Evolutionary conservation across 2,113 vertebrate species (phyloP), one percentile per base, ranked within the genome.

Genomic region (Petromus typicus): DNA sequence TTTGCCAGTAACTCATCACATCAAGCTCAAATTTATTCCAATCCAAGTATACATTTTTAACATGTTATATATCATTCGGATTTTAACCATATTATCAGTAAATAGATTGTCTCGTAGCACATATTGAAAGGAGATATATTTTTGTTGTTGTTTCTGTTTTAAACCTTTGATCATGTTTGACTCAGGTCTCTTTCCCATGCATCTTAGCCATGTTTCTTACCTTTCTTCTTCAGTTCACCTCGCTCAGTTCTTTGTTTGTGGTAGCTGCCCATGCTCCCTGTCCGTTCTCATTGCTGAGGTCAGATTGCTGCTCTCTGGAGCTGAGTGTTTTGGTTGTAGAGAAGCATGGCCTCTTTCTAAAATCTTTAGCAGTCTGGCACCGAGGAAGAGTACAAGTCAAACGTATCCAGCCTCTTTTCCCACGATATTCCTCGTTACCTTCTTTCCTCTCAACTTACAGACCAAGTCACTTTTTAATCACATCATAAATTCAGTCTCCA

Each of bases 121-220:
- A 0, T 78, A 45, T 40, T 32, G 66, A 82, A 82, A 18, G 64
- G 56, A 75, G n/a, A n/a, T 51, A 4, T 2, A n/a, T 11, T 63
- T 45, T 16, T 40, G 13, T 14, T 84, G 37, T 30, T 57, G 7
- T 51, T 79, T 12, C 34, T 48, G 11, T 76, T 76, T 76, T 76
- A 76, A 76, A 76, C 14, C 43, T 27, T 48, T 76, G 73, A 30
- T 45, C 23, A 30, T 48, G 30, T 76, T 48, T 48, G 45, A 32
- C 73, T 32, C 27, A 11, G 7, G 17, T 76, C 73, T 76, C 13
- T 48, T 75, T 32, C 30, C 43, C 9, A 61, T 80, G 27, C 25
- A 0, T 27, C 13, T 32, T 51, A 2, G 32, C 10, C 6, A 0
- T n/a, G 8, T 54, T 81, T 61, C 32, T n/a, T 18, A 48, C 43